Base-by-base conservation (phyloP, 2,888 invertebrate genomes). In the Luperina testacea region DNA sequence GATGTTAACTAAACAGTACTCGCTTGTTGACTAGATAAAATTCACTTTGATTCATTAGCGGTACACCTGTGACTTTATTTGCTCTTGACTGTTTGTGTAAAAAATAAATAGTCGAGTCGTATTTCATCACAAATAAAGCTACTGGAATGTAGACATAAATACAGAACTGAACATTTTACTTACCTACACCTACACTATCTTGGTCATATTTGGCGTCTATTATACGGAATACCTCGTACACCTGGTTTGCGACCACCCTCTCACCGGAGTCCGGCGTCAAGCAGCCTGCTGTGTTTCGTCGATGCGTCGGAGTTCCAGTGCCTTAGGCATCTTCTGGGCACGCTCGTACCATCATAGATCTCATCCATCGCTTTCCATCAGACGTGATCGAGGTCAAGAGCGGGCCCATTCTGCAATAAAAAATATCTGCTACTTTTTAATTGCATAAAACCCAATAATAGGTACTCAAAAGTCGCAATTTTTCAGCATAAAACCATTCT, bases 1-100 rank as follows among this genome's bases (percentile, higher is more conserved):
- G 64, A 69, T 84, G 84, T 84, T 74, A 61, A 77, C 77, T 85
- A 85, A 85, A 85, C 76, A 80, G 75, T 85, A 76, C 80, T 61
- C 27, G 45, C 63, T 64, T 83, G 83, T 86, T 86, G 80, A 86
- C 65, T 83, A 67, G 38, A 59, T 69, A n/a, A 73, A n/a, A 73
- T 73, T 71, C 45, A 61, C 63, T 68, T 76, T 73, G 72, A 78
- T 83, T 79, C 0, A 85, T 38, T 70, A 48, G 61, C 24, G 20
- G 17, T 61, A 20, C 42, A 75, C 48, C 69, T 32, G 38, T 72
- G 57, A 79, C 48, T 82, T 63, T 15, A 72, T 71, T 68, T 68
- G 20, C 45, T 80, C 17, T 53, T 68, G 59, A 51, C 24, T 32
- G 9, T 78, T 20, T 53, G 15, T 69, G 7, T 15, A 53, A 45